These are phyloP conservation scores for Muscicapa striata DNA, from an alignment of 2,797 vertebrate species.

Conservation along the genomic window DNA sequence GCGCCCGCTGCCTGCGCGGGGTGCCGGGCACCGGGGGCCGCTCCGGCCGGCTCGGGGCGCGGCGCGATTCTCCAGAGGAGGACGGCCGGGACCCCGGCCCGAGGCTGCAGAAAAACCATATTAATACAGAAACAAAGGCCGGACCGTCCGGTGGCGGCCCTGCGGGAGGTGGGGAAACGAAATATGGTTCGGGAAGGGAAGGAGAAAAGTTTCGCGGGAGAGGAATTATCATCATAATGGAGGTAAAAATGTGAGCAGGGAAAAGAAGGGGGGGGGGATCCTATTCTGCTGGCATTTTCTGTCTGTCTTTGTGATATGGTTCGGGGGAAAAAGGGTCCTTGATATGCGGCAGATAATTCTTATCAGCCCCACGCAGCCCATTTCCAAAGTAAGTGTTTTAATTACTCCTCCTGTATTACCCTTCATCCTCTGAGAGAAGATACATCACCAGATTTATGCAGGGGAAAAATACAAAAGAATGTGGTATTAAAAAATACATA, in stretches of 20 bases:
- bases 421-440: slow-evolving; percentile 72
- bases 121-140: slow-evolving; percentile 36
- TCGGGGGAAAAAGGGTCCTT: slow-evolving; percentile 77
- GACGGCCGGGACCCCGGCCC: not conserved
- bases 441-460: slow-evolving; percentile 70
- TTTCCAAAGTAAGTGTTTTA: slow-evolving; percentile 84
- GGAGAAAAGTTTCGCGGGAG: slow-evolving; percentile 60
- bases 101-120: not conserved
- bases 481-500: slow-evolving; percentile 4
- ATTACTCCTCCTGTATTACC: slow-evolving; percentile 81
- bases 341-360: slow-evolving; percentile 86
- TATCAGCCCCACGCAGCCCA: slow-evolving; percentile 87
- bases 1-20: not conserved
- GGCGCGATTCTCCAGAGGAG: not conserved
- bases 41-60: not conserved
- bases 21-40: not conserved
- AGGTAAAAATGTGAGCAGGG: slow-evolving; percentile 76
- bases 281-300: slow-evolving; percentile 79
- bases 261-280: not conserved
- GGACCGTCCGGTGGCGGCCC: not conserved
- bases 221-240: slow-evolving; percentile 87
- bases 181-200: slow-evolving; percentile 1
- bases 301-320: slow-evolving; percentile 83
- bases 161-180: slow-evolving; percentile 4
- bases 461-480: slow-evolving; percentile 14